A percentile compares a stretch with the other conserved stretches of the same genome.
Evolutionary conservation across 2,797 vertebrate genomes (phyloP).

Genomic region (Neopelma chrysocephalum): DNA sequence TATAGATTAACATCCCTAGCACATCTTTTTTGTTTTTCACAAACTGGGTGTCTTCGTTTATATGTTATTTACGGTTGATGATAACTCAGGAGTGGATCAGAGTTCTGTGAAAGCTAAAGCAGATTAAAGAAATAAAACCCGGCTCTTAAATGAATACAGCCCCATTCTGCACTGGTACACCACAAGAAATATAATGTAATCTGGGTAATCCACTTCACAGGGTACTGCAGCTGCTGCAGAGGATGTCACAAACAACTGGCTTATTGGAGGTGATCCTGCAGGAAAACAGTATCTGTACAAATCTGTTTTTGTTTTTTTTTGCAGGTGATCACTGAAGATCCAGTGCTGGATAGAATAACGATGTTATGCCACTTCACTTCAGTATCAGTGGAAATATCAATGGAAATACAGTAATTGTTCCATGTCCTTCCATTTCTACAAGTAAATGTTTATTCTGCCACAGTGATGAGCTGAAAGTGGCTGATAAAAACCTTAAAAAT

Average conservation of each 20-base stretch:
- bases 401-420: background rate
- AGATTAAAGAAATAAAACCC: slow-evolving; percentile 1
- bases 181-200: background rate
- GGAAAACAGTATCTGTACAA: background rate
- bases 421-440: background rate
- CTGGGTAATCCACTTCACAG: background rate
- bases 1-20: background rate
- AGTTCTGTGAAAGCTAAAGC: background rate
- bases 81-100: background rate
- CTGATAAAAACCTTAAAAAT: background rate
- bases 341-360: background rate
- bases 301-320: background rate
- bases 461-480: background rate
- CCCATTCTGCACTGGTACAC: background rate
- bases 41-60: background rate
- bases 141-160: background rate
- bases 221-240: background rate
- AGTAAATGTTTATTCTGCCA: background rate
- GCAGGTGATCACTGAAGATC: background rate
- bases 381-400: background rate
- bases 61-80: background rate
- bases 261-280: background rate
- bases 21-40: background rate
- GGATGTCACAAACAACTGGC: background rate
- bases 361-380: background rate